A percentile compares a stretch with the other conserved stretches of the same genome.
These are phyloP conservation scores for Melanocharis versteri DNA, from an alignment of 2,113 vertebrate genomes.

Conservation along the genomic window DNA sequence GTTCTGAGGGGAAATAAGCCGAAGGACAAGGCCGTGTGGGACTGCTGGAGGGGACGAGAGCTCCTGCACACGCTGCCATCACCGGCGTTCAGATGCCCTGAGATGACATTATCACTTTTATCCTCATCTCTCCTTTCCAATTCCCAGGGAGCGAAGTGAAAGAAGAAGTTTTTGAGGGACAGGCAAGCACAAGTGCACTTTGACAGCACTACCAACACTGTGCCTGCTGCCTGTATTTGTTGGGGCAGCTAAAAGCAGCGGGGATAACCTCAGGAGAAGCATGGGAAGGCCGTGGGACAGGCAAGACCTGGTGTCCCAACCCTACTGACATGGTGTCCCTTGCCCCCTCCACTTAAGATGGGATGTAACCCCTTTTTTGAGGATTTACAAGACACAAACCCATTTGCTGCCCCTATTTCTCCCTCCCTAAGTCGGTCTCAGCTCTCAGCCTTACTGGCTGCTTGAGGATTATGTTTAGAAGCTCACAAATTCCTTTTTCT, in stretches of 20 bases:
- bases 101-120: background rate
- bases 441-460: background rate
- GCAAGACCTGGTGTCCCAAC: background rate
- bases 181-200: background rate
- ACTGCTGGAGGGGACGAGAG: background rate
- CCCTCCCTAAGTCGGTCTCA: background rate
- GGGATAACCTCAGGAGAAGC: background rate
- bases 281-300: accelerated
- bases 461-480: background rate
- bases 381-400: background rate
- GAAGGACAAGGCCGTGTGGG: accelerated
- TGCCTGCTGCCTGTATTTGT: background rate
- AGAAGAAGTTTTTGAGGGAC: background rate
- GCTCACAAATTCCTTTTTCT: background rate
- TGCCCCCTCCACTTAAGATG: background rate
- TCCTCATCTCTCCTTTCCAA: background rate
- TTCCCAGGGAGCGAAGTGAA: background rate
- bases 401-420: background rate
- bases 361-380: background rate
- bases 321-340: accelerated
- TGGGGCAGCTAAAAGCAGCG: background rate
- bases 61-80: background rate
- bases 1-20: background rate
- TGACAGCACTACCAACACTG: background rate
- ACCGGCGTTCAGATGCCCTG: accelerated